Base-by-base conservation (phyloP, 1,140 invertebrate species). In the Ladona fulva region DNA sequence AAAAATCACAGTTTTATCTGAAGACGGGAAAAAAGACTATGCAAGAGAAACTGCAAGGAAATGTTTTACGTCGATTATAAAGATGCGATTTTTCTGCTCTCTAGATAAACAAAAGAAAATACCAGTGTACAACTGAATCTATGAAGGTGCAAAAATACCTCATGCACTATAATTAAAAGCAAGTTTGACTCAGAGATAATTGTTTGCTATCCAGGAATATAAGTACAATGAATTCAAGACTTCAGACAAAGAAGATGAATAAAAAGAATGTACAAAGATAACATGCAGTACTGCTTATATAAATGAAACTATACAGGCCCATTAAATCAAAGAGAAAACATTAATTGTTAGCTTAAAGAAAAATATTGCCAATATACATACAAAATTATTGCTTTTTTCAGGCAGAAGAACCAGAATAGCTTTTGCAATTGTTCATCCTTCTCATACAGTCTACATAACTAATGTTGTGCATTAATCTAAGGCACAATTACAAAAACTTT, bases 341-440 rank as follows among this genome's bases (percentile, higher is more conserved):
- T 25, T 14, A 76, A 76, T 24, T 37, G 29, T 76, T 76, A 76
- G 75, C 42, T 76, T 75, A 24, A 76, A 76, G 25, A 22, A 22
- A 24, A n/a, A 74, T 25, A 76, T 29, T n/a, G 75, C 75, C 24
- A 37, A 66, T 16, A 66, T 66, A 66, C 52, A 66, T 66, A 19
- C 52, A 66, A 66, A 37, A 76, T 37, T 42, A 76, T 37, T 37
- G 19, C 25, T 76, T 10, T 42, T 76, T 37, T 37, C 75, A 76
- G 75, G 75, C 75, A 76, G 75, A 76, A 76, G 75, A 76, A 76
- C 75, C 75, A 76, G 75, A 76, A 76, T 42, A 37, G 75, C 75
- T 42, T 76, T 76, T 29, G 25, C 25, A 66, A 66, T 66, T 66
- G 25, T 29, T 29, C 75, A 37, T 29, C 25, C 75, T 76, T 76